phyloP scores from a whole-genome alignment of 2,888 invertebrate species.

The Nemapogon koenigi region DNA sequence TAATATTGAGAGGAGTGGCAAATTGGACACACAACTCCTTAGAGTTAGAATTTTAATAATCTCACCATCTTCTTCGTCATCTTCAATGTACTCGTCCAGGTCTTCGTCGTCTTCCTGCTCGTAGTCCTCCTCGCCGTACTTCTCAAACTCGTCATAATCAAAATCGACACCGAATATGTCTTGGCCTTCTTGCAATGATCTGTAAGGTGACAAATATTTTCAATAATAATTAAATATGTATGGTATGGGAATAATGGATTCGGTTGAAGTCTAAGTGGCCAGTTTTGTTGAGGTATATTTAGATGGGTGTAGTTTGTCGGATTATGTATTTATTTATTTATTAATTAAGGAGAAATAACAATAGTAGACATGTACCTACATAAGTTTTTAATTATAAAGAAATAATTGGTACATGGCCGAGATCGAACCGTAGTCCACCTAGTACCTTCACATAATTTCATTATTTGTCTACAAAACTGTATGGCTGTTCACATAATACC shows the following conservation, averaged over 20 bases:
- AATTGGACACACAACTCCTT: no score
- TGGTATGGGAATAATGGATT: background rate
- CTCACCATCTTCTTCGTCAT: constrained; percentile 72
- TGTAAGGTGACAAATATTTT: constrained; percentile 26
- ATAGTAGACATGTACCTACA: no score
- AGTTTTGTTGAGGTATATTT: no score
- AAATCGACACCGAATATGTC: constrained; percentile 99
- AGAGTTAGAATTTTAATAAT: constrained; percentile 1
- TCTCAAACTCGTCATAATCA: constrained; percentile 90
- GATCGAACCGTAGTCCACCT: no score
- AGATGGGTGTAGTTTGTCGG: no score
- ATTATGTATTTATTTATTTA: no score
- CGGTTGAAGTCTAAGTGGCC: background rate
- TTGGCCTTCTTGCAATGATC: constrained; percentile 94
- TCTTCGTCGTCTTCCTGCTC: constrained; percentile 82
- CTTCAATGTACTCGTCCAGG: constrained; percentile 80
- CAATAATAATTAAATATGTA: background rate
- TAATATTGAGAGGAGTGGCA: no score
- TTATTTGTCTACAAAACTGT: background rate
- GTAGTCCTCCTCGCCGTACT: constrained; percentile 86
- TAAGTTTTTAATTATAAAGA: no score
- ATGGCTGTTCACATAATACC: background rate
- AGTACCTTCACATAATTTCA: background rate
- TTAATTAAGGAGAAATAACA: no score
- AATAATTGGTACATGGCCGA: no score